These are phyloP conservation scores for Enteromius mattozi DNA, from an alignment of 2,797 vertebrate species.

Conservation along the genomic window DNA sequence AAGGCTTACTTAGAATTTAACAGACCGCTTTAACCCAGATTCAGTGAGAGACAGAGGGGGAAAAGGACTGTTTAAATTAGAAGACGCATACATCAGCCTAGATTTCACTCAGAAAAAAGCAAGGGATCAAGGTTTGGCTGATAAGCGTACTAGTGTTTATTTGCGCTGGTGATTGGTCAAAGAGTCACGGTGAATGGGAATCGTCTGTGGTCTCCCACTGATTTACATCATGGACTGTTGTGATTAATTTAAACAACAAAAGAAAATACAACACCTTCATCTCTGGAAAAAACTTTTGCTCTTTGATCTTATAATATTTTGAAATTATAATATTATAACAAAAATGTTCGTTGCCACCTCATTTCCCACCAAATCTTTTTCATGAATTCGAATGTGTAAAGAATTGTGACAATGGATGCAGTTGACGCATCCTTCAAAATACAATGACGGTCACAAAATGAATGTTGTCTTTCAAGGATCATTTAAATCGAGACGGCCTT, in stretches of 20 bases:
- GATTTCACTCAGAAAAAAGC: not conserved
- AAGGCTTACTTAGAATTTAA: slow-evolving; percentile 18
- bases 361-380: not conserved
- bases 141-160: not conserved
- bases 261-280: not conserved
- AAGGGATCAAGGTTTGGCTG: not conserved
- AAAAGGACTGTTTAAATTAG: not conserved
- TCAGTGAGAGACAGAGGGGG: not conserved
- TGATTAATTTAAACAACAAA: not conserved
- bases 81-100: not conserved
- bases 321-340: not conserved
- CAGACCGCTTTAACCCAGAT: not conserved
- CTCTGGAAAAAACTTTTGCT: not conserved
- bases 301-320: not conserved
- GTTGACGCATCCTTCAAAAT: not conserved
- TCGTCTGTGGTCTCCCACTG: not conserved
- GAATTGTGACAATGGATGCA: not conserved
- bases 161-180: not conserved
- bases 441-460: not conserved
- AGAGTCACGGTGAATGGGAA: not conserved
- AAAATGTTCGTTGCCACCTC: not conserved
- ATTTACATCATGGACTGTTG: no score
- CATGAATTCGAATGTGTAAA: not conserved
- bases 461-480: not conserved
- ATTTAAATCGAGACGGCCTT: not conserved